A percentile compares a stretch with the other conserved stretches of the same genome.
phyloP scores from a whole-genome alignment of 2,113 vertebrate genomes.

The Ochotona curzoniae region DNA sequence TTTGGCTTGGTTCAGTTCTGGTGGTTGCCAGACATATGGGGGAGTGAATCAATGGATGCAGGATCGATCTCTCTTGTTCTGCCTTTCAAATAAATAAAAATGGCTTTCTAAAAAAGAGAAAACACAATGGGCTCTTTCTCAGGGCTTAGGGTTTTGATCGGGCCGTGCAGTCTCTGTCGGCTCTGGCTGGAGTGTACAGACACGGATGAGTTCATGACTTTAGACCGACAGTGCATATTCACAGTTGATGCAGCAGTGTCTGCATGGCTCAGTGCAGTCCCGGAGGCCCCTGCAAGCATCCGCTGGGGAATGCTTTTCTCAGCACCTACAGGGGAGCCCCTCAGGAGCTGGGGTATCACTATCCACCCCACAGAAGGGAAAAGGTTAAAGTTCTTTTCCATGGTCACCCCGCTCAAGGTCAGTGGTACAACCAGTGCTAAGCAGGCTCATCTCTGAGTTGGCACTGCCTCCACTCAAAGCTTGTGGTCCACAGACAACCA shows the following conservation, averaged over 20 bases:
- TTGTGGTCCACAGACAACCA: not conserved
- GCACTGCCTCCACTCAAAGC: fast-evolving
- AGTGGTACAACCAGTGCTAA: not conserved
- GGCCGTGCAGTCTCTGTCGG: not conserved
- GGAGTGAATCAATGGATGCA: too few relatives aligned
- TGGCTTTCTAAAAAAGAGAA: too few relatives aligned
- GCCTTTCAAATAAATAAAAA: too few relatives aligned
- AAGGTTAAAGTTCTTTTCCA: not conserved
- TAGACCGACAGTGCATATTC: not conserved
- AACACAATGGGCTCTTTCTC: not conserved
- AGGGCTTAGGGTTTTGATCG: not conserved
- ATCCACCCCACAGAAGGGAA: not conserved
- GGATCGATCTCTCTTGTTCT: too few relatives aligned
- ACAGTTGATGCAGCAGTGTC: not conserved
- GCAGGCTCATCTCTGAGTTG: not conserved
- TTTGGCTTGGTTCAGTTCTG: too few relatives aligned
- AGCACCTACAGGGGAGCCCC: not conserved
- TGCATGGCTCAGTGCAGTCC: not conserved
- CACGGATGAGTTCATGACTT: not conserved
- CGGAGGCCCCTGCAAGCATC: not conserved
- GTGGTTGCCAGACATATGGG: too few relatives aligned
- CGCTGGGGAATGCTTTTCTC: not conserved
- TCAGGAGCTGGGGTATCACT: not conserved
- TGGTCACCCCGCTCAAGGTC: not conserved
- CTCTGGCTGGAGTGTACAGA: not conserved